Base-by-base conservation (phyloP, 2,113 vertebrate species). In the Vimba vimba region DNA sequence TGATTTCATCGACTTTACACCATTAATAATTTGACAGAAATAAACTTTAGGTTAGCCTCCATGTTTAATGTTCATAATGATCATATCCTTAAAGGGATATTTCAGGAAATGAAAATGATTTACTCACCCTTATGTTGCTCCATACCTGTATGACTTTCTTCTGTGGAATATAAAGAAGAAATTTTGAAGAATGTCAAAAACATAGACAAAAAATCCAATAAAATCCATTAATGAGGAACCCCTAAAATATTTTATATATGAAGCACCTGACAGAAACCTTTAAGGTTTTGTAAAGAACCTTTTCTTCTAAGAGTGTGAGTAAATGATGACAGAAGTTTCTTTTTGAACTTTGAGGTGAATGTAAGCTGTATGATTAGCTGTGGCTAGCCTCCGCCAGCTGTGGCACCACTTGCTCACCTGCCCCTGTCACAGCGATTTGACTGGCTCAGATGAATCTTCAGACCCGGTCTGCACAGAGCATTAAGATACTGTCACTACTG, bases 321-420 rank as follows among this genome's bases (percentile, higher is more conserved):
- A 71, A 71, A 71, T 43, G 36, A 71, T 71, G 68, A 43, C 19
- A 73, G 36, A 43, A 73, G 21, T 73, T 71, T 71, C 36, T 43
- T n/a, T 25, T 50, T 81, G 39, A 81, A 81, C 79, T 81, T 79
- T 64, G 79, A 21, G 79, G 79, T 81, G 79, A 81, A 80, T 30
- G 59, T 47, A 64, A 81, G 15, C 59, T 80, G 79, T 80, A 66
- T 80, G 59, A 80, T 80, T 80, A 80, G 39, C 39, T 47, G n/a
- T 80, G 39, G 79, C 39, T 64, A 27, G 36, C 23, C 36, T 81
- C 15, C 64, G 79, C 79, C 79, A 81, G 79, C 79, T 81, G 79
- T 81, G 59, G 79, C 79, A 81, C 59, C 79, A 66, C 79, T 81
- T 81, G 59, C 25, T 81, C 79, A 81, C 79, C 79, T 81, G 79